phyloP scores from a whole-genome alignment of 2,797 vertebrate species.

The Furcifer pardalis region DNA sequence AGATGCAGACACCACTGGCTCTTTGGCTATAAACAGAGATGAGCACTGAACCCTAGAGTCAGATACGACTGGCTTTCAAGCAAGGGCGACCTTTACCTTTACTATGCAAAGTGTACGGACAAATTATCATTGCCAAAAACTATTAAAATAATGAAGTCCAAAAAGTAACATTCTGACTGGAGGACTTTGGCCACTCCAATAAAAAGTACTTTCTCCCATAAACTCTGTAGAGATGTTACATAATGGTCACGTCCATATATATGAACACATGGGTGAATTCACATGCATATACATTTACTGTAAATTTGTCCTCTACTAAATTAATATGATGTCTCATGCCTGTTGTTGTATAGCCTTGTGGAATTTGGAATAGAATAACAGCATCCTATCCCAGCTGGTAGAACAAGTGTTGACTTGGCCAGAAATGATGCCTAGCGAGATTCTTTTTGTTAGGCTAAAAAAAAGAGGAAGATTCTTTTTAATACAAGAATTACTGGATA shows the following conservation, averaged over 20 bases:
- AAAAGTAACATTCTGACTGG: too few species aligned
- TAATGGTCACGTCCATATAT: not conserved
- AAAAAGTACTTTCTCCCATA: too few species aligned
- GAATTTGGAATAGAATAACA: not conserved
- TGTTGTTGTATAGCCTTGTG: not conserved
- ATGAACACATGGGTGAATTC: too few species aligned
- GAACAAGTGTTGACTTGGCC: slow-evolving; percentile 11
- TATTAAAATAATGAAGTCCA: not conserved
- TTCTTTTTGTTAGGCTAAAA: not conserved
- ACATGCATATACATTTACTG: not conserved
- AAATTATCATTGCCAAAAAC: not conserved
- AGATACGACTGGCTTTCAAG: too few species aligned
- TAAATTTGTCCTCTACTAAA: not conserved
- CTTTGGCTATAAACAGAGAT: too few species aligned
- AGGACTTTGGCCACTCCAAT: too few species aligned
- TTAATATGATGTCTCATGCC: not conserved
- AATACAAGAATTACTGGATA: slow-evolving; percentile 20
- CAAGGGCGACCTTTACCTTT: too few species aligned
- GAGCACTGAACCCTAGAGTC: too few species aligned
- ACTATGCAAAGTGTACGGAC: not conserved
- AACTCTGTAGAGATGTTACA: not conserved
- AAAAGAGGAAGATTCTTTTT: not conserved
- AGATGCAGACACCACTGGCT: too few species aligned
- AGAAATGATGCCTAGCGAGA: not conserved
- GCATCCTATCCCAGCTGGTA: not conserved